phyloP scores from a whole-genome alignment of 1,140 invertebrate species.

The Zaprionus taronus region DNA sequence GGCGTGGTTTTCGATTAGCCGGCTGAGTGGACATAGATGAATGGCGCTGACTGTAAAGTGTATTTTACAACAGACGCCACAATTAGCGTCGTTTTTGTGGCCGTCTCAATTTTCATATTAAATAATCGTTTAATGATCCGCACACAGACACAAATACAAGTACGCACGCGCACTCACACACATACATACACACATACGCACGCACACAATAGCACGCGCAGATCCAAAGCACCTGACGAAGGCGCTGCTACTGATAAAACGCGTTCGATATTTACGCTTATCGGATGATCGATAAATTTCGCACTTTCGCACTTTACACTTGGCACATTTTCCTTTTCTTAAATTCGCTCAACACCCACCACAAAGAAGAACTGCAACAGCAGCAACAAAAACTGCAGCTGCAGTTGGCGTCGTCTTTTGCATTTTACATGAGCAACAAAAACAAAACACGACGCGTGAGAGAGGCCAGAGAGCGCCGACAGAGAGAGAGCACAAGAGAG shows the following conservation, averaged over 20 bases:
- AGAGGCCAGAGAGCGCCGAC: conserved; percentile 3
- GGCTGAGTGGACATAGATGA: conserved; percentile 16
- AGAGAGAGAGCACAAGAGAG: conserved; percentile 48
- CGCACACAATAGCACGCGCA: background rate
- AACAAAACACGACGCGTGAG: conserved; percentile 27
- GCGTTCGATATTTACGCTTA: background rate
- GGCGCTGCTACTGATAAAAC: conserved; percentile 34
- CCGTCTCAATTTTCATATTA: conserved; percentile 53
- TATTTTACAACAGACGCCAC: conserved; percentile 44
- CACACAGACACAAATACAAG: conserved; percentile 36
- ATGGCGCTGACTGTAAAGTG: conserved; percentile 24
- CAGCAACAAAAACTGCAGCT: conserved; percentile 43
- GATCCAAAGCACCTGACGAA: conserved; percentile 31
- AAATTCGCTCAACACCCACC: conserved; percentile 36
- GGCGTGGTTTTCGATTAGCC: conserved; percentile 34
- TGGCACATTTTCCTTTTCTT: conserved; percentile 40
- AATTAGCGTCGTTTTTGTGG: conserved; percentile 55
- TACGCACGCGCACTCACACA: conserved; percentile 3
- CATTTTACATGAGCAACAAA: conserved; percentile 50
- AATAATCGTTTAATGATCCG: conserved; percentile 69
- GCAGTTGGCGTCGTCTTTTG: conserved; percentile 36
- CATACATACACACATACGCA: conserved; percentile 21
- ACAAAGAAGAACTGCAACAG: conserved; percentile 31
- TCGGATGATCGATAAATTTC: conserved; percentile 37
- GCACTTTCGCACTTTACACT: conserved; percentile 36